phyloP scores from a whole-genome alignment of 1,140 invertebrate species.

The Eriocheir sinensis region DNA sequence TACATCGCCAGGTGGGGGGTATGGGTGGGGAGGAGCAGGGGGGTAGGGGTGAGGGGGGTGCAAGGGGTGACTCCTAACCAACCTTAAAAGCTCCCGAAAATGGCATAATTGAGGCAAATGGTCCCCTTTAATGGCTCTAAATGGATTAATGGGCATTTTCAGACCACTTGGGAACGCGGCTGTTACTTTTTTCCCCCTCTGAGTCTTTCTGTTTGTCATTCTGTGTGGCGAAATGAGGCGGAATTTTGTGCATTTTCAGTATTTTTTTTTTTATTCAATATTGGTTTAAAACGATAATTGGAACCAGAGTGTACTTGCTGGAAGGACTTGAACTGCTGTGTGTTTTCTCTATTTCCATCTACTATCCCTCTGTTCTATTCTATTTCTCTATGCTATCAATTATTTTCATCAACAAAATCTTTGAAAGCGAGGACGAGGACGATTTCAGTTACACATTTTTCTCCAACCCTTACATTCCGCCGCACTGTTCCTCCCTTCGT shows the following conservation, averaged over 20 bases:
- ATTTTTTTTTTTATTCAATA: not conserved
- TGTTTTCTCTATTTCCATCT: too few relatives aligned
- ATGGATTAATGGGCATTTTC: constrained; percentile 11
- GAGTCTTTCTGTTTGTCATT: not conserved
- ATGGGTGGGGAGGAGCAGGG: not conserved
- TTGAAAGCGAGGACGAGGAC: too few relatives aligned
- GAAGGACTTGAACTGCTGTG: too few relatives aligned
- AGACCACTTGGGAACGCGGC: not conserved
- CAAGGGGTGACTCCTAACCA: not conserved
- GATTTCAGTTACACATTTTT: too few relatives aligned
- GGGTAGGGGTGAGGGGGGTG: not conserved
- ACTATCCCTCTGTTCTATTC: too few relatives aligned
- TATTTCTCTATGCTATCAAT: too few relatives aligned
- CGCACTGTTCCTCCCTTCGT: too few relatives aligned
- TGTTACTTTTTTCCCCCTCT: not conserved
- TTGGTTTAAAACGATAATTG: too few relatives aligned
- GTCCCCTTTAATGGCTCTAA: not conserved
- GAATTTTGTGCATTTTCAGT: not conserved
- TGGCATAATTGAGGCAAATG: constrained; percentile 15
- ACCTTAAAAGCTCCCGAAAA: constrained; percentile 24
- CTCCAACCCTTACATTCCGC: too few relatives aligned
- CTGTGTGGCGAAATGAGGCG: too few relatives aligned
- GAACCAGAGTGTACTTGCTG: too few relatives aligned
- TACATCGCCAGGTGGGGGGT: not conserved
- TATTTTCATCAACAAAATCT: too few relatives aligned